These are phyloP conservation scores for Petrocephalus microphthalmus DNA, from an alignment of 2,113 vertebrate genomes.

Conservation along the genomic window DNA sequence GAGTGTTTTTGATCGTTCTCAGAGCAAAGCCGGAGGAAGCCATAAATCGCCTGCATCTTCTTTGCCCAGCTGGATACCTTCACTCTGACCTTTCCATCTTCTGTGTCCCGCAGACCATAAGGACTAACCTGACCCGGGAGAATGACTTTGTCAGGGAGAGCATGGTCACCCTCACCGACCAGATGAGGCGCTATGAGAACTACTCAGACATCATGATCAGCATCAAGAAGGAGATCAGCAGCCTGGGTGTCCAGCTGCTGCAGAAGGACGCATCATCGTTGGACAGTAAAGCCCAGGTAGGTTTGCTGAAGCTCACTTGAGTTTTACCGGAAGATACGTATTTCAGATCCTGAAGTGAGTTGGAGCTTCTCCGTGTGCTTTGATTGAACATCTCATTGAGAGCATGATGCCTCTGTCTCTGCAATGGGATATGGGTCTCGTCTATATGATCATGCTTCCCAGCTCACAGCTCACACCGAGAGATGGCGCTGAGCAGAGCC, in stretches of 20 bases:
- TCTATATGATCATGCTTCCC: not conserved
- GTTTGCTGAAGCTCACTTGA: not conserved
- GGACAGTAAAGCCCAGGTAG: conserved; percentile 74
- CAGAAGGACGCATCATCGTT: conserved; percentile 70
- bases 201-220: conserved; percentile 88
- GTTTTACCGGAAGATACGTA: not conserved
- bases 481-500: not conserved
- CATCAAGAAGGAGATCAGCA: conserved; percentile 93
- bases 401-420: not conserved
- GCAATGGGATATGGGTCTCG: not conserved
- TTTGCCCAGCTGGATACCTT: not conserved
- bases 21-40: not conserved
- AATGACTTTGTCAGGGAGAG: conserved; percentile 87
- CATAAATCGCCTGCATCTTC: not conserved
- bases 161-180: conserved; percentile 71
- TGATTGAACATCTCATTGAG: not conserved
- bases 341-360: not conserved
- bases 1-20: not conserved
- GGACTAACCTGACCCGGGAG: conserved; percentile 85
- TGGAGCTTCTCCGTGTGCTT: not conserved
- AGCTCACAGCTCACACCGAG: not conserved
- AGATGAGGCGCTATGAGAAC: conserved; percentile 86
- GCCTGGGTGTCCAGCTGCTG: conserved; percentile 82
- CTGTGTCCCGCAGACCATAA: conserved; percentile 71
- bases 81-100: not conserved